A percentile compares a stretch with the other conserved stretches of the same genome.
These are phyloP conservation scores for Octopus sinensis DNA, from an alignment of 1,140 invertebrate species.

Conservation along the genomic window DNA sequence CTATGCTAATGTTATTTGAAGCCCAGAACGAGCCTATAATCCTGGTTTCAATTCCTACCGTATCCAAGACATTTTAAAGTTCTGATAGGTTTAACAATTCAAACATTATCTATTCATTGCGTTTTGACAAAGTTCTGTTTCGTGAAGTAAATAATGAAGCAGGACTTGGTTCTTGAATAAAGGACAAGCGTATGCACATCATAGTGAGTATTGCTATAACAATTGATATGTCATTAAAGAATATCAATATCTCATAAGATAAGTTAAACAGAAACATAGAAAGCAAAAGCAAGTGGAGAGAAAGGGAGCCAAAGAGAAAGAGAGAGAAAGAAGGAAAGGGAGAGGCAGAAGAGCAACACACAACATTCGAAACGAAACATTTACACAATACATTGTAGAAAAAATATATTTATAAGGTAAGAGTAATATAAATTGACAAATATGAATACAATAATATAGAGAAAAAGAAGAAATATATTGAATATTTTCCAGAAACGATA, in stretches of 20 bases:
- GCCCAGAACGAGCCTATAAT: too few species aligned
- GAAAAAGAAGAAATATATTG: too few species aligned
- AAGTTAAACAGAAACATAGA: not conserved
- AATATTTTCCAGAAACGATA: too few species aligned
- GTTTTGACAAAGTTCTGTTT: not conserved
- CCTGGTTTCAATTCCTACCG: too few species aligned
- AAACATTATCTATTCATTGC: not conserved
- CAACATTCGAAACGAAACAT: not conserved
- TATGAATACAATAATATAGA: too few species aligned
- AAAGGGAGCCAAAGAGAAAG: too few species aligned
- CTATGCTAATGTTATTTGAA: too few species aligned
- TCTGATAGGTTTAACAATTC: too few species aligned
- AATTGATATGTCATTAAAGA: not conserved
- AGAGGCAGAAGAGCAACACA: not conserved
- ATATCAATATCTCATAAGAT: not conserved
- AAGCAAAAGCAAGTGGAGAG: too few species aligned
- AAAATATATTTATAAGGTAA: too few species aligned
- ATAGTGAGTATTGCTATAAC: not conserved
- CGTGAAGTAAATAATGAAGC: not conserved
- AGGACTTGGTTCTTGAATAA: not conserved
- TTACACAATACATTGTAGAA: too few species aligned
- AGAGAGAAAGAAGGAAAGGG: not conserved
- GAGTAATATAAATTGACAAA: too few species aligned
- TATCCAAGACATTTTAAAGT: not conserved
- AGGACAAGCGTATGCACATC: not conserved